phyloP scores from a whole-genome alignment of 2,113 vertebrate genomes.

The Caracal caracal region DNA sequence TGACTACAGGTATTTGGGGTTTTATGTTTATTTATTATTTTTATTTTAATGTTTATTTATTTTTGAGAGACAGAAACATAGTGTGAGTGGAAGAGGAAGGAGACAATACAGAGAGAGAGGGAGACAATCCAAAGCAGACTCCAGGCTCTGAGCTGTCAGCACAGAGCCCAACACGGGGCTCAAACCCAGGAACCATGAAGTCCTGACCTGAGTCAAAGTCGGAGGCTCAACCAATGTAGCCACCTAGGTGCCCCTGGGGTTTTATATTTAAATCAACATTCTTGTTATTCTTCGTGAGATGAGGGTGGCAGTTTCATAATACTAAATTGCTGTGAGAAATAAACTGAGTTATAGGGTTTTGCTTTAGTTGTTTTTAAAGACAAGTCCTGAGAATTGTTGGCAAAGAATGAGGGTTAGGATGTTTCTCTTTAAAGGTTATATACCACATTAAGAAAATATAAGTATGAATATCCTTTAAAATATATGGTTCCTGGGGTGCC shows the following conservation, averaged over 20 bases:
- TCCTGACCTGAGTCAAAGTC: too few species aligned
- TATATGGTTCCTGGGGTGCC: background rate
- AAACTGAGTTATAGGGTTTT: background rate
- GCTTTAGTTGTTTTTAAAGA: background rate
- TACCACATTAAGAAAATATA: background rate
- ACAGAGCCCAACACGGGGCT: too few species aligned
- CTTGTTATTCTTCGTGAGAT: background rate
- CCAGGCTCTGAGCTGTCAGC: too few species aligned
- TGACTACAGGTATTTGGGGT: background rate
- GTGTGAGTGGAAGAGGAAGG: too few species aligned
- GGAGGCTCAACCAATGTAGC: too few species aligned
- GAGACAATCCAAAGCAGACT: too few species aligned
- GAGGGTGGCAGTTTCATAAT: background rate
- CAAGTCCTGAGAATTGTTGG: background rate
- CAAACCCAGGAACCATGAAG: too few species aligned
- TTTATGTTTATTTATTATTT: background rate
- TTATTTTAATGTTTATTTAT: too few species aligned
- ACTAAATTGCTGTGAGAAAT: background rate
- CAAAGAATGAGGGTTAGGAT: background rate
- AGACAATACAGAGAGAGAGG: too few species aligned
- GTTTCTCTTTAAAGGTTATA: background rate
- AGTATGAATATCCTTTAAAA: background rate
- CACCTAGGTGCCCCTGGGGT: background rate
- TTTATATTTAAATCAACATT: conserved; percentile 8
- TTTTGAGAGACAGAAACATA: too few species aligned